Evolutionary conservation across 2,797 vertebrate species (phyloP).

Genomic region (Dendrocincla tyrannina): DNA sequence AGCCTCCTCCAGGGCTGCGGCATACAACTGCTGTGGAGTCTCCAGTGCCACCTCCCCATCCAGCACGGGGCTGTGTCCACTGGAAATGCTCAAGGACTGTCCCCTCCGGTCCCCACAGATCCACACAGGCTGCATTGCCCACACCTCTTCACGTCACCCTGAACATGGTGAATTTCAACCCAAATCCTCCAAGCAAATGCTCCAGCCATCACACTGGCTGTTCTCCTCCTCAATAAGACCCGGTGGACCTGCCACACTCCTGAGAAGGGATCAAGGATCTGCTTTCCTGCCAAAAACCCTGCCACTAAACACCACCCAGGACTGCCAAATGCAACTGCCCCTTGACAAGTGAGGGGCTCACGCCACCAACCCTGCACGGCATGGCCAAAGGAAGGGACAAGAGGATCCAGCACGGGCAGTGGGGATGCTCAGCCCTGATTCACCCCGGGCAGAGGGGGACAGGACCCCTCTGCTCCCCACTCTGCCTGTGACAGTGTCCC

Average conservation of each 20-base stretch:
- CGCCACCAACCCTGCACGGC: accelerated
- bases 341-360: background rate
- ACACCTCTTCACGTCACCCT: background rate
- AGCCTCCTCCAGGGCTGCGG: background rate
- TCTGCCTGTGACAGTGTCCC: background rate
- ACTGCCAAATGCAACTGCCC: background rate
- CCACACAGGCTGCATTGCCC: background rate
- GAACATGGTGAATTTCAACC: background rate
- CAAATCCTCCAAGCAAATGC: background rate
- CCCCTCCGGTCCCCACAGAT: background rate
- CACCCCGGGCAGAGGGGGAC: background rate
- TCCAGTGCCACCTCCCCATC: background rate
- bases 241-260: accelerated
- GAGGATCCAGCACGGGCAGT: background rate
- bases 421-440: background rate
- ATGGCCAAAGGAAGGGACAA: accelerated
- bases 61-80: background rate
- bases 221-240: accelerated
- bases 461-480: background rate
- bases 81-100: background rate
- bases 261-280: background rate
- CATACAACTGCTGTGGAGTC: accelerated
- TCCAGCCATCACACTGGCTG: background rate
- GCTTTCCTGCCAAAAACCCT: background rate
- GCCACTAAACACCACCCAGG: background rate